A percentile compares a stretch with the other conserved stretches of the same genome.
Evolutionary conservation across 2,888 invertebrate species (phyloP).

Genomic region (Meiosimyza platycephala): DNA sequence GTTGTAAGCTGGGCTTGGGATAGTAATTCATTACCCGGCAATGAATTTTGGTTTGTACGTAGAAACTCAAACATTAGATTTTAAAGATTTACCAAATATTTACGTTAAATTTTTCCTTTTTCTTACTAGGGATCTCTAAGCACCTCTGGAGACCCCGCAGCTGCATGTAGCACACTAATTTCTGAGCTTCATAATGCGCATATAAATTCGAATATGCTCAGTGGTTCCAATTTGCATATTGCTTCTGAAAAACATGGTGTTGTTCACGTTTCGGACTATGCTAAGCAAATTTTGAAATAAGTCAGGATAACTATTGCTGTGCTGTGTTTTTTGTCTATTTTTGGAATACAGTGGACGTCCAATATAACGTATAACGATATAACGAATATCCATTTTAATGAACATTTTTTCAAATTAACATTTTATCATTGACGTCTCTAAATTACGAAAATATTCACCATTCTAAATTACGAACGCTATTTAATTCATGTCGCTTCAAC

Average conservation of each 20-base stretch:
- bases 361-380: too few relatives aligned
- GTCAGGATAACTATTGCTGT: not conserved
- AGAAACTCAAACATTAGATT: too few relatives aligned
- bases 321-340: not conserved
- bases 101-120: not conserved
- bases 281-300: slow-evolving; percentile 31
- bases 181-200: slow-evolving; percentile 71
- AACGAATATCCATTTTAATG: too few relatives aligned
- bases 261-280: slow-evolving; percentile 58
- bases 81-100: too few relatives aligned
- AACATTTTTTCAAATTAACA: too few relatives aligned
- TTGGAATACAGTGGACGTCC: too few relatives aligned
- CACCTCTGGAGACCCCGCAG: slow-evolving; percentile 70
- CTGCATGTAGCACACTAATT: slow-evolving; percentile 71
- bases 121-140: slow-evolving; percentile 54
- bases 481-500: too few relatives aligned
- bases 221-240: slow-evolving; percentile 69
- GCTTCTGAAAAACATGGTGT: slow-evolving; percentile 61
- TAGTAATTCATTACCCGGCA: slow-evolving; percentile 75
- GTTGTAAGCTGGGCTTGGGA: slow-evolving; percentile 72
- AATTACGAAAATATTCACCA: too few relatives aligned
- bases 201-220: slow-evolving; percentile 68
- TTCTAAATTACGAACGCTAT: too few relatives aligned
- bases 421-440: too few relatives aligned
- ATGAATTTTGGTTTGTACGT: slow-evolving; percentile 72